Evolutionary conservation across 2,113 vertebrate species (phyloP).

Genomic region (Sorex fumeus): DNA sequence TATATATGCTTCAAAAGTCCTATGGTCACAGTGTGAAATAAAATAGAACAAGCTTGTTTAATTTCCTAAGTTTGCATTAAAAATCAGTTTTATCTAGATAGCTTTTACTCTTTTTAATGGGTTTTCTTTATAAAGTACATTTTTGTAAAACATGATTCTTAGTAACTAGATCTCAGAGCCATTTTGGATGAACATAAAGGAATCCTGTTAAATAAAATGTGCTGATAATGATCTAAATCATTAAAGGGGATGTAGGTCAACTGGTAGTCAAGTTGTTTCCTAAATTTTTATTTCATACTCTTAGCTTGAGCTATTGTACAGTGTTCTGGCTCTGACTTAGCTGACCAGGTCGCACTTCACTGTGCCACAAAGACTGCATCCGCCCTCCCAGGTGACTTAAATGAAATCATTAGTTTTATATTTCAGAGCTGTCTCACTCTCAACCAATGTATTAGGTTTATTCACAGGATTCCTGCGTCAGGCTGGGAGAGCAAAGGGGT

Average conservation of each 20-base stretch:
- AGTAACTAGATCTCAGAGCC: not conserved
- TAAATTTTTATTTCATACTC: not conserved
- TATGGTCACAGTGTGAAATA: not conserved
- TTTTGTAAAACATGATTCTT: not conserved
- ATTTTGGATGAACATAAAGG: conserved; percentile 35
- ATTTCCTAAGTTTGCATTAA: conserved; percentile 16
- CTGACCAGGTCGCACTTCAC: not conserved
- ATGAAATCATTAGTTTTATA: conserved; percentile 19
- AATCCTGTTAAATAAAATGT: not conserved
- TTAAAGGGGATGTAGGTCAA: not conserved
- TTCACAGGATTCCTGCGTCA: conserved; percentile 72
- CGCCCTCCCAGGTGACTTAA: not conserved
- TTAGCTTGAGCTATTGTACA: not conserved
- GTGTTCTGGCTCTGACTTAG: not conserved
- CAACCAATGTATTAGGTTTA: conserved; percentile 70
- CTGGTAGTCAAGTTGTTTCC: not conserved
- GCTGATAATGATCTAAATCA: not conserved
- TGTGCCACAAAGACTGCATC: not conserved
- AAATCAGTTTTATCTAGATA: not conserved
- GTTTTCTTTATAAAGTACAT: conserved; percentile 43
- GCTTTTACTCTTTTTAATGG: conserved; percentile 4
- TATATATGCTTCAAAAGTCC: conserved; percentile 48
- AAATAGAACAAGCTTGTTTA: conserved; percentile 26
- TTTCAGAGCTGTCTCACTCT: conserved; percentile 64
- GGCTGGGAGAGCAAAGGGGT: conserved; percentile 65